These are phyloP conservation scores for Procambarus virginalis DNA, from an alignment of 1,140 invertebrate species.

Conservation along the genomic window DNA sequence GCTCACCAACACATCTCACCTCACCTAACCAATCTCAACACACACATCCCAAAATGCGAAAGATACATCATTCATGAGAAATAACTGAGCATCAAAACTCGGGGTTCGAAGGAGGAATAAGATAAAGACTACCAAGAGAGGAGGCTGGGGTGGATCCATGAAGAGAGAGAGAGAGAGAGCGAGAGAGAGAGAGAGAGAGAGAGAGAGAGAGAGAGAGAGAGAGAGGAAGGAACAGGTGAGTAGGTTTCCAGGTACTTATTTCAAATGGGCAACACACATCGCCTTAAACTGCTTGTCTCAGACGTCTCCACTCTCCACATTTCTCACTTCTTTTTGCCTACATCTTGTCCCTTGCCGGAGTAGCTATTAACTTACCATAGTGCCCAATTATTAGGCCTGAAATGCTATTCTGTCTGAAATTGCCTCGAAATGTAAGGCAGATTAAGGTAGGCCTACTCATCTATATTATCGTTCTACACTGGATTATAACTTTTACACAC, in stretches of 20 bases:
- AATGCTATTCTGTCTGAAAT: too few species aligned
- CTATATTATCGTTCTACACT: too few species aligned
- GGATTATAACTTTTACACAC: too few species aligned
- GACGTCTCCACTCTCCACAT: not conserved
- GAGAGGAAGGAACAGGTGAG: not conserved
- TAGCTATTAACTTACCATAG: too few species aligned
- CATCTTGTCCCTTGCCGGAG: too few species aligned
- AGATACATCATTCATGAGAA: not conserved
- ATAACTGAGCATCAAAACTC: too few species aligned
- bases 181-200: not conserved
- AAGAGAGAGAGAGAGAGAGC: not conserved
- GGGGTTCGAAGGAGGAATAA: not conserved
- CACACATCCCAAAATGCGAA: not conserved
- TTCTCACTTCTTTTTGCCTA: not conserved
- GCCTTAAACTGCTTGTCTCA: too few species aligned
- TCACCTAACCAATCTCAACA: not conserved
- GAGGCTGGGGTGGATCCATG: not conserved
- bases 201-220: not conserved
- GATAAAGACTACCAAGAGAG: not conserved
- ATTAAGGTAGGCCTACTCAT: too few species aligned
- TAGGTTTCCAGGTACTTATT: not conserved
- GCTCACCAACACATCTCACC: too few species aligned
- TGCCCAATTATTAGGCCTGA: too few species aligned
- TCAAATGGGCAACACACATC: too few species aligned
- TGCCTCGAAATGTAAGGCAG: too few species aligned